Conservation (phyloP, 2,113 vertebrate genomes). For the Bambusicola thoracicus region DNA sequence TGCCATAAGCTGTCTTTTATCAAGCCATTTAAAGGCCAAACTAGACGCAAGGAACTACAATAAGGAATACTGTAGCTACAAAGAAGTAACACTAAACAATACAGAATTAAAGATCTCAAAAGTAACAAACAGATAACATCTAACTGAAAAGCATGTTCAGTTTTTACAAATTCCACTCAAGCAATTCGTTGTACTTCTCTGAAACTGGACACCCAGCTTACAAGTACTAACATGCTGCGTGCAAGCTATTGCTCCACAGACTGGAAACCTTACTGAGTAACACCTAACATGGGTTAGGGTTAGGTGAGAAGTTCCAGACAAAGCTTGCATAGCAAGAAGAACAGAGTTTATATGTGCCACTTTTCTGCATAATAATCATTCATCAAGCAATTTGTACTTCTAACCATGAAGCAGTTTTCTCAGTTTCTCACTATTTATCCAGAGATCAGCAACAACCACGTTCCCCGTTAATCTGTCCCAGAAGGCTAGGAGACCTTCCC, state of each 20-base stretch:
- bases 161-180: neutral
- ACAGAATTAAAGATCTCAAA: neutral
- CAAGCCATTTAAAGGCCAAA: neutral
- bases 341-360: neutral
- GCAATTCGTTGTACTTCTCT: accelerated
- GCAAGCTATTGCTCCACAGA: neutral
- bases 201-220: neutral
- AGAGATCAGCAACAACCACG: neutral
- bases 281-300: neutral
- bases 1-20: neutral
- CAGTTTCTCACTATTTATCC: neutral
- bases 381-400: neutral
- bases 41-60: neutral
- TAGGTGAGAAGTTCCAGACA: neutral
- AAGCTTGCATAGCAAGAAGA: neutral
- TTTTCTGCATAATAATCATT: neutral
- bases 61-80: neutral
- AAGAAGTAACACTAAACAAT: neutral
- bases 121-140: neutral
- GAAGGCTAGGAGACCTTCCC: neutral
- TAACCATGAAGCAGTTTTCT: neutral
- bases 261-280: neutral
- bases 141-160: neutral
- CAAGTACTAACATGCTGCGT: neutral
- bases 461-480: neutral